Evolutionary conservation across 1,140 invertebrate genomes (phyloP).

Genomic region (Cydia pomonella): DNA sequence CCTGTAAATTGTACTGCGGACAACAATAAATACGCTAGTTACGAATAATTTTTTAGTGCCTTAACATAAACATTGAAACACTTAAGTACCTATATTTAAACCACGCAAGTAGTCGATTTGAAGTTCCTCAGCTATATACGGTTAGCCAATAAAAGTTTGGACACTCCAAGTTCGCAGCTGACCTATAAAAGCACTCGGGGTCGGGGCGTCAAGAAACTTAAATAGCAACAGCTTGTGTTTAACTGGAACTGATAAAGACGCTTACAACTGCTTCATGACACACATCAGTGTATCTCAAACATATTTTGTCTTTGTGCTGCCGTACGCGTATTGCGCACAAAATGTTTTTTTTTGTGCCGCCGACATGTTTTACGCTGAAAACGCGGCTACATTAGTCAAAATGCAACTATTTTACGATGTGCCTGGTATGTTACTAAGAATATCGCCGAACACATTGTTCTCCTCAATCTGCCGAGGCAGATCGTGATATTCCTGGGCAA

Average conservation of each 20-base stretch:
- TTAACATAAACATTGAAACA: not conserved
- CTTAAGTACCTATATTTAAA: not conserved
- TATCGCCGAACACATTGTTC: too few species aligned
- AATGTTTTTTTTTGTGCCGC: too few species aligned
- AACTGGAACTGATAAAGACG: not conserved
- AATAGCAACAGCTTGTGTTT: not conserved
- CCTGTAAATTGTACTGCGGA: not conserved
- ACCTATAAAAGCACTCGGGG: not conserved
- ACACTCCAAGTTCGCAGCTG: not conserved
- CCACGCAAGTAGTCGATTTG: not conserved
- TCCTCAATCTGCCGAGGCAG: too few species aligned
- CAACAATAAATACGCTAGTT: too few species aligned
- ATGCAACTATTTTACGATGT: too few species aligned
- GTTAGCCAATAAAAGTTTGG: slow-evolving; percentile 17
- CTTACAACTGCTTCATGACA: not conserved
- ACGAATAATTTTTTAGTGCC: too few species aligned
- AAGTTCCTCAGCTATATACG: not conserved
- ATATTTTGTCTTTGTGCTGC: too few species aligned
- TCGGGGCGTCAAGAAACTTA: not conserved
- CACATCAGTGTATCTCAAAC: not conserved
- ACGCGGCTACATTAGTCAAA: too few species aligned
- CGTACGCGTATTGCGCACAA: too few species aligned
- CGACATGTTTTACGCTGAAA: too few species aligned
- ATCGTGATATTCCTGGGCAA: too few species aligned
- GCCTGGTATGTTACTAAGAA: too few species aligned